phyloP scores from a whole-genome alignment of 2,888 invertebrate species.

The Cyrtodaria siliqua region DNA sequence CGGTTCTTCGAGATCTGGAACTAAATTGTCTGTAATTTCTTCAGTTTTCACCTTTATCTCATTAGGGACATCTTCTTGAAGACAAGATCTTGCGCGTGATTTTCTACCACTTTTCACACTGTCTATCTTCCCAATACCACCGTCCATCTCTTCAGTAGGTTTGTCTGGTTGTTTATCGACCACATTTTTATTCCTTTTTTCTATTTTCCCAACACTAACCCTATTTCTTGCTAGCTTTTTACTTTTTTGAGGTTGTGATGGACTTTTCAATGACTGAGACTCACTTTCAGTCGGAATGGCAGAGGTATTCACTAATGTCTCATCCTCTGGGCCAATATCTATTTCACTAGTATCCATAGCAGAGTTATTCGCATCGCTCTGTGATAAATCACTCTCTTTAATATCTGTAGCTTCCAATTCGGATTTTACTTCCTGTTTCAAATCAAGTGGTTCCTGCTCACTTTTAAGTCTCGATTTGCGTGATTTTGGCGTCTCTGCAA shows the following conservation, averaged over 20 bases:
- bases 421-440: neutral
- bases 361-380: slow-evolving; percentile 5
- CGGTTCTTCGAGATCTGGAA: no score
- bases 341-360: slow-evolving; percentile 25
- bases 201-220: neutral
- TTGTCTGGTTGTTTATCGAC: no score
- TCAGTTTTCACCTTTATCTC: neutral
- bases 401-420: neutral
- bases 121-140: neutral
- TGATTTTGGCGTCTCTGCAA: slow-evolving; percentile 35
- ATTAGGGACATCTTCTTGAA: slow-evolving; percentile 10
- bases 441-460: neutral
- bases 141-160: neutral
- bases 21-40: neutral
- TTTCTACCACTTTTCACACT: slow-evolving; percentile 16
- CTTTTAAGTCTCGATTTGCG: slow-evolving; percentile 14
- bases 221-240: neutral
- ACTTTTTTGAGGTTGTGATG: neutral
- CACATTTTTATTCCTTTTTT: slow-evolving; percentile 2
- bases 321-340: slow-evolving; percentile 33
- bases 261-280: slow-evolving; percentile 8
- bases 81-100: slow-evolving; percentile 28
- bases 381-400: neutral
- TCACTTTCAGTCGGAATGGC: slow-evolving; percentile 25
- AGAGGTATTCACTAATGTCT: slow-evolving; percentile 41